Evolutionary conservation across 2,113 vertebrate species (phyloP), one percentile per base, ranked within the genome.

Genomic region (Podarcis cretensis): DNA sequence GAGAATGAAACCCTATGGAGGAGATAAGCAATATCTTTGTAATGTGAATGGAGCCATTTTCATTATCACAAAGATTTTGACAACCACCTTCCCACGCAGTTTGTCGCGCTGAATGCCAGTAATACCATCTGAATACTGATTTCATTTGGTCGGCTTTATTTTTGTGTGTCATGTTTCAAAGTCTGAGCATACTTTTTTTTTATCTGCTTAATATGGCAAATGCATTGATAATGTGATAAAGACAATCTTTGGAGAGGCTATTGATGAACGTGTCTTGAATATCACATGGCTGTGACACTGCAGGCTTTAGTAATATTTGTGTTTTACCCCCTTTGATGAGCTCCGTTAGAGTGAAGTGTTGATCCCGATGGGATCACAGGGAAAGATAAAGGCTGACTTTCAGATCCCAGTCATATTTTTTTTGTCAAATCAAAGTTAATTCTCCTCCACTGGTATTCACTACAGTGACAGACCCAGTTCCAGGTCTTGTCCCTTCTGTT

Each of bases 121-220:
- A 93, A 92, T 91, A 54, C 91, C 78, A 59, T 83, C 88, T 90
- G 94, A 96, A 96, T 94, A 83, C 95, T 95, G 95, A 96, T 92
- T 90, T n/a, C 20, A 4, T 21, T 57, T 69, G 75, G 32, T 93
- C 90, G 0, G 37, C 84, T 89, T 88, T 94, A 94, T 89, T 94
- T 94, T 86, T 93, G 93, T 83, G 59, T 32, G 13, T 40, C 48
- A 75, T 4, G 78, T 92, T 90, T 92, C 86, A 91, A 83, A 89
- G 83, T 88, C 84, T 86, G 91, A 96, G 89, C 81, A 30, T 30
- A 30, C 3, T n/a, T 13, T 13, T 12, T 12, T 13, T 96, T 96
- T 90, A 93, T 90, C 89, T 79, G 88, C 92, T 93, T 85, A 90
- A 92, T 93, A 94, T 89, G 92, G 81, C 88, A 91, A 94, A 92